Evolutionary conservation across 2,797 vertebrate genomes (phyloP).

Genomic region (Phoxinus dragarum): DNA sequence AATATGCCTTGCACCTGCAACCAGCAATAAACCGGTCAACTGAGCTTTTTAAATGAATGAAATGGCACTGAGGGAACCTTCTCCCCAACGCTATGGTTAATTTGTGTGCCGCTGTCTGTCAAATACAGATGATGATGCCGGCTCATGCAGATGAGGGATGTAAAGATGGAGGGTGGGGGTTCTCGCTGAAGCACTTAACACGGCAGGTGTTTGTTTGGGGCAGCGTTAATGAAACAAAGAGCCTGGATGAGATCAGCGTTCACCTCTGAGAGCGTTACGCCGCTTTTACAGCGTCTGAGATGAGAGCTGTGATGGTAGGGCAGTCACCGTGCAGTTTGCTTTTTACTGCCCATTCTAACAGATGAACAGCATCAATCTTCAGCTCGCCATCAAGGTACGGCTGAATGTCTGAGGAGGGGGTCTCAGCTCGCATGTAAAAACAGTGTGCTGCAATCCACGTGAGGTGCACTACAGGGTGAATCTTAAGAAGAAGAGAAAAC

Average conservation of each 20-base stretch:
- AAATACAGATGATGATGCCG: conserved; percentile 18
- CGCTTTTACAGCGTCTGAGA: conserved; percentile 48
- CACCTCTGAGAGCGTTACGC: conserved; percentile 64
- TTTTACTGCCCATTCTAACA: conserved; percentile 76
- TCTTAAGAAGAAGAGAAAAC: no score
- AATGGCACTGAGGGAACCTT: neutral
- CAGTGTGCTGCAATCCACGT: conserved; percentile 49
- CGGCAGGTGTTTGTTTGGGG: conserved; percentile 58
- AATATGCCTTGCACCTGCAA: neutral
- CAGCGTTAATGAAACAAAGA: conserved; percentile 63
- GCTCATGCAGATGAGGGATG: conserved; percentile 33
- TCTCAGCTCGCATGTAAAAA: conserved; percentile 51
- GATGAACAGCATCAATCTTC: conserved; percentile 79
- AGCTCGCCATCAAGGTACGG: conserved; percentile 65
- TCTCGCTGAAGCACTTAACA: conserved; percentile 62
- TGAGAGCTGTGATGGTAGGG: conserved; percentile 57
- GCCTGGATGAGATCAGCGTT: conserved; percentile 67
- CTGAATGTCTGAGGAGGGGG: conserved; percentile 53
- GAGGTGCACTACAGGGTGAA: neutral
- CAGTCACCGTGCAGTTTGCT: conserved; percentile 58
- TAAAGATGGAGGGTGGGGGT: conserved; percentile 4
- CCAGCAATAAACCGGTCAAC: conserved; percentile 3
- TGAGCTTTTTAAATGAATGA: neutral
- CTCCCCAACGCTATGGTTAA: no score
- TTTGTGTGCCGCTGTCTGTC: conserved; percentile 11